Base-by-base conservation (phyloP, 53 echinoderm and acorn worm genomes). In the Arbacia lixula region DNA sequence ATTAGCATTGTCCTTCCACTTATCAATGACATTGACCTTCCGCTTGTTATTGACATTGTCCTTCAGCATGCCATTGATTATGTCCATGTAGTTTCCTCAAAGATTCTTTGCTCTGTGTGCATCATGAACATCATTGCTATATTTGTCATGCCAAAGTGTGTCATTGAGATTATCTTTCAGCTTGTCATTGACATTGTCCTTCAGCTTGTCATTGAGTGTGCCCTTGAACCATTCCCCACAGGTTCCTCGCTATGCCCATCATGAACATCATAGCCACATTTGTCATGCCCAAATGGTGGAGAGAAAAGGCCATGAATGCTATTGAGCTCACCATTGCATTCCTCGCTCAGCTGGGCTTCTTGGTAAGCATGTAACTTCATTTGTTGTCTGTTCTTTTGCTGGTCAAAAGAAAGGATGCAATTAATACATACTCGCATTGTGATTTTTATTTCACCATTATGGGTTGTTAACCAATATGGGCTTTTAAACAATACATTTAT, bases 211-310 rank as follows among this genome's bases (percentile, higher is more conserved):
- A 62, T 62, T 31, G 63, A 62, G 63, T 17, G 34, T 62, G 63
- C 1, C 17, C 31, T 33, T 62, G 33, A 62, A 14, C 12, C 20
- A 9, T 34, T 65, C 34, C 57, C 57, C 21, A 5, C 40, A 95
- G 95, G 95, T 95, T 95, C 52, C 49, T 91, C 14, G 89, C 93
- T 0, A 86, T 89, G 37, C 96, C 96, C 12, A 68, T 96, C 20
- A 93, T 96, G 93, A 93, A 86, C 5, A 28, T 96, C 53, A 91
- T 96, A 28, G 93, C 96, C 33, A 91, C 93, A 5, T 91, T 88
- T 30, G 89, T 89, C 22, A 93, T 96, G 87, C 93, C 93, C 11
- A 96, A 96, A 55, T 96, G 95, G 96, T 91, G 93, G 93, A 66
- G 96, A 29, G 96, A 93, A 65, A 95, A 96, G 68, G 91, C 93